Evolutionary conservation across 2,888 invertebrate species (phyloP), one percentile per base, ranked within the genome.

Genomic region (Tipula unca): DNA sequence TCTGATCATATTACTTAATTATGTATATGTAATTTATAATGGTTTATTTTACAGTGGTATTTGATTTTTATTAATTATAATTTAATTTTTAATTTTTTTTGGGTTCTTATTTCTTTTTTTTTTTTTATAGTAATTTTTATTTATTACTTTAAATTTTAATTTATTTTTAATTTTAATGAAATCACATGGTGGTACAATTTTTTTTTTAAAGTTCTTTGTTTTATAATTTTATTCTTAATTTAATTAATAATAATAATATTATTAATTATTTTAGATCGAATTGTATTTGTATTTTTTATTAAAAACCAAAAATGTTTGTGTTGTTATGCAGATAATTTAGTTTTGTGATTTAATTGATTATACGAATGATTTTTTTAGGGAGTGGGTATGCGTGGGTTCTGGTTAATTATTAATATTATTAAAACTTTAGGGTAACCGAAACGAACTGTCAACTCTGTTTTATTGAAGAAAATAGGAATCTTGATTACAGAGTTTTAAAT

Each of bases 131-230:
- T 69, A 69, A 69, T 69, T 69, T 69, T 69, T 25, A 69, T 42
- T 85, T 25, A 25, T 29, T 85, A 39, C 25, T 85, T 85, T 17
- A 25, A 36, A 32, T n/a, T 83, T 83, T 29, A 32, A 29, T 17
- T n/a, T 83, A 82, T 29, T 83, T 32, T 83, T 83, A 32, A 84
- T 84, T 36, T 84, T 84, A 84, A 84, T 84, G 84, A 84, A 84
- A 84, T 84, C 84, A 84, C 84, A 84, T 84, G 84, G 84, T 84
- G 84, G 84, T 84, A 84, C 32, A 84, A 84, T n/a, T 84, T 84
- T 84, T 84, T 35, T 83, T 83, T 32, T 82, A 29, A 29, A 29
- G 83, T 83, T 83, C 1, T 14, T 32, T 32, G 1, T 20, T 29
- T 83, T 83, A 17, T n/a, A 32, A 32, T 82, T 82, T 82, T 4